Evolutionary conservation across 2,797 vertebrate genomes (phyloP), one percentile per base, ranked within the genome.

Genomic region (Allobates femoralis): DNA sequence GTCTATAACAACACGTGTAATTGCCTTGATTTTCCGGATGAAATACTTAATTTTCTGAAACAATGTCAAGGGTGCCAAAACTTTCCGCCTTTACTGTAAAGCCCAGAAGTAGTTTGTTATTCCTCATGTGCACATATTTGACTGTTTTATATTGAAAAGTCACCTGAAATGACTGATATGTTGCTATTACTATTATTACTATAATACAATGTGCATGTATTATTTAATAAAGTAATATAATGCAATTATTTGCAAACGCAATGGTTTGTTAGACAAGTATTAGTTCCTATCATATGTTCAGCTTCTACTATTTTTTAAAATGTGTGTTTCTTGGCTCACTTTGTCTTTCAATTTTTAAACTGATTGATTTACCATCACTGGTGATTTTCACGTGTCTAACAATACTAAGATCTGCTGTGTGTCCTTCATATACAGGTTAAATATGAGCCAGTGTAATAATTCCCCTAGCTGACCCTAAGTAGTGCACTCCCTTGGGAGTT

Each of bases 351-450:
- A 56, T 81, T n/a, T 76, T 76, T 56, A 51, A 76, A 81, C 53
- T 23, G 81, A 86, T 86, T 86, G 85, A 83, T 86, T 86, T 86
- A 82, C 66, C 26, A 83, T 77, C 71, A 74, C 69, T 76, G 67
- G 41, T 76, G 41, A 76, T 86, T 77, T n/a, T 82, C 58, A 82
- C 56, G 37, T 66, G 76, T 75, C 55, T 66, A 55, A 28, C 26
- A 41, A 66, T 77, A 86, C 7, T 69, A 55, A 64, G 66, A 30
- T 46, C 83, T 71, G 80, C 50, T 78, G 46, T 28, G 41, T 75
- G 28, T 21, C 71, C 67, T 64, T 51, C 79, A 75, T 75, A 56
- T 79, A 84, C 56, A 84, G 82, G 66, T 84, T 76, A 80, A 46
- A 18, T 46, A 64, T 55, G 41, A 53, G 64, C 16, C 81, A 66